phyloP scores from a whole-genome alignment of 2,888 invertebrate genomes.

The Standfussiana lucernea region DNA sequence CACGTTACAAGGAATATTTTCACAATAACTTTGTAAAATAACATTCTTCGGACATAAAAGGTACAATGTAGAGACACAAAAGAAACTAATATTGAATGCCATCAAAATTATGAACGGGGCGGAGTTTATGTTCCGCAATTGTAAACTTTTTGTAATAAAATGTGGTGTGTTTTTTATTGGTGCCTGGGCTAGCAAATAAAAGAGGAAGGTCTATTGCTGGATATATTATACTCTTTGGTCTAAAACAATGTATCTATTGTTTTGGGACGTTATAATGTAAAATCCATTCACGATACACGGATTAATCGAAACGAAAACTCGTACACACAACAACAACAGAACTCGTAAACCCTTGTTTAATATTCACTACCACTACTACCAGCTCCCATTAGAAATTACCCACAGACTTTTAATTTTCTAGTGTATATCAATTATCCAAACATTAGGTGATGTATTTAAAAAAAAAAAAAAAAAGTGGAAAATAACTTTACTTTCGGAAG shows the following conservation, averaged over 20 bases:
- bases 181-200: conserved; percentile 30
- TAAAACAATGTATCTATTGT: not conserved
- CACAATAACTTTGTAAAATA: conserved; percentile 66
- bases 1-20: conserved; percentile 28
- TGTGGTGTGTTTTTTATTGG: conserved; percentile 27
- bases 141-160: conserved; percentile 58
- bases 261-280: conserved; percentile 11
- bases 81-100: conserved; percentile 59
- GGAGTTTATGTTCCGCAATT: conserved; percentile 52
- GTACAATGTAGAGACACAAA: conserved; percentile 61
- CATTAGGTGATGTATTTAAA: too few species aligned
- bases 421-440: not conserved
- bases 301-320: not conserved
- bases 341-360: too few species aligned
- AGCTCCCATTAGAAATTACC: not conserved
- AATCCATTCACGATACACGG: too few species aligned
- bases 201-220: not conserved
- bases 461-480: too few species aligned
- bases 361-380: not conserved
- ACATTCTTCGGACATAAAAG: conserved; percentile 64
- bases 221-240: not conserved
- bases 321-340: too few species aligned
- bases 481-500: too few species aligned
- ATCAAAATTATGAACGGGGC: conserved; percentile 66
- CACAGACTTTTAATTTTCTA: not conserved